A percentile compares a stretch with the other conserved stretches of the same genome.
Evolutionary conservation across 2,797 vertebrate species (phyloP).

Genomic region (Tapirus indicus): DNA sequence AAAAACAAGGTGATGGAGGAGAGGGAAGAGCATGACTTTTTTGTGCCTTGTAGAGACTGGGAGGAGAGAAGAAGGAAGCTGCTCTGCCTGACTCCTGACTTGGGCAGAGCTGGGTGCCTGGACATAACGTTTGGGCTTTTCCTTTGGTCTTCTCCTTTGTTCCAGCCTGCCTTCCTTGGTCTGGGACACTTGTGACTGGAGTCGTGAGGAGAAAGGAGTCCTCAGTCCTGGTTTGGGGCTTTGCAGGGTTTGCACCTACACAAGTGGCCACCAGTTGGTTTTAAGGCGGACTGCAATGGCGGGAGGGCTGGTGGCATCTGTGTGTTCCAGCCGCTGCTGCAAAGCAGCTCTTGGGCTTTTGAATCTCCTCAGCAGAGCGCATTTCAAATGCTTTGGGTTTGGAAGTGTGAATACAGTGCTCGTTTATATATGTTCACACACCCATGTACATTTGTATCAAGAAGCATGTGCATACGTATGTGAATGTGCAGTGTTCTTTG

Average conservation of each 20-base stretch:
- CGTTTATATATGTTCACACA: slow-evolving; percentile 35
- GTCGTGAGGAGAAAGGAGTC: neutral
- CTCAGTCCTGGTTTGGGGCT: neutral
- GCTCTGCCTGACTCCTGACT: neutral
- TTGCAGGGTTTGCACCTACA: neutral
- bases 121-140: neutral
- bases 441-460: slow-evolving; percentile 46
- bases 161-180: neutral
- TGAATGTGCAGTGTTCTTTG: slow-evolving; percentile 51
- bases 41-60: neutral
- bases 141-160: neutral
- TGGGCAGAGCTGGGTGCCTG: neutral
- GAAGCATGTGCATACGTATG: slow-evolving; percentile 55
- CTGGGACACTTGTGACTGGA: neutral
- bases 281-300: neutral
- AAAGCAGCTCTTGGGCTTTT: neutral
- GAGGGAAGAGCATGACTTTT: neutral
- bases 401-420: slow-evolving; percentile 52
- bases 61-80: neutral
- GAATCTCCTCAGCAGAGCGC: neutral
- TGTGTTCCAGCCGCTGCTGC: neutral
- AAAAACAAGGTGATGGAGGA: neutral
- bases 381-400: slow-evolving; percentile 60
- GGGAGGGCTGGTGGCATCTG: neutral
- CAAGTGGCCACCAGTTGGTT: neutral